phyloP scores from a whole-genome alignment of 2,113 vertebrate species.

The Prionailurus bengalensis region DNA sequence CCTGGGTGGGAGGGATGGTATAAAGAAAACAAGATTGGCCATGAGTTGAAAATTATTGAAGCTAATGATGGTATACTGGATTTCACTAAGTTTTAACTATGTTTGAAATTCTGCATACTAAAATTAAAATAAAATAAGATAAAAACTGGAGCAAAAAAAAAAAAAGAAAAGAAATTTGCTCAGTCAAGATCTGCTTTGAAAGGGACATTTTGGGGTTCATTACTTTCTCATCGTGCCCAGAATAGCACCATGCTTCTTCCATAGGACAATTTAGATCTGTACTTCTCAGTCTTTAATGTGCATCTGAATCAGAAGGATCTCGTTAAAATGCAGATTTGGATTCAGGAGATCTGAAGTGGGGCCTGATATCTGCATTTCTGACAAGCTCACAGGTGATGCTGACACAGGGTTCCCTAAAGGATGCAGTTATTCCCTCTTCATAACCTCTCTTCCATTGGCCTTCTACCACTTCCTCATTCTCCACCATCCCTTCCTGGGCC shows the following conservation, averaged over 20 bases:
- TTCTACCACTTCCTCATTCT: neutral
- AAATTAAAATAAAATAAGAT: slow-evolving; percentile 35
- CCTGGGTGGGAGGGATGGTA: neutral
- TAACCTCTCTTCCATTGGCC: neutral
- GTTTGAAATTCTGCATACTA: neutral
- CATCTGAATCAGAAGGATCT: neutral
- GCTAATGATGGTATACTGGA: neutral
- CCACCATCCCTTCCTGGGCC: neutral
- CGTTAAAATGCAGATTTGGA: neutral
- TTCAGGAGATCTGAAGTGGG: neutral
- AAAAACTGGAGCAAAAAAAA: neutral
- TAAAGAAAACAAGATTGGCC: neutral
- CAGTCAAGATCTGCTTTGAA: slow-evolving; percentile 28
- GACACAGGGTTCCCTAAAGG: neutral
- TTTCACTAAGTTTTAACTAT: neutral
- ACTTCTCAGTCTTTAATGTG: neutral
- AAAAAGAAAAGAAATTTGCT: neutral
- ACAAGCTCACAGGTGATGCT: neutral
- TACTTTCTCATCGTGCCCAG: neutral
- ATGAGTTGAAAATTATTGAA: slow-evolving; percentile 1
- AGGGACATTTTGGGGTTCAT: neutral
- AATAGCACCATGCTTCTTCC: neutral
- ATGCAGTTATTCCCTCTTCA: neutral
- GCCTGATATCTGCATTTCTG: neutral
- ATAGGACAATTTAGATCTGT: neutral